These are phyloP conservation scores for Hippasteria phrygiana DNA, from an alignment of 53 echinoderm and acorn worm genomes.

Conservation along the genomic window DNA sequence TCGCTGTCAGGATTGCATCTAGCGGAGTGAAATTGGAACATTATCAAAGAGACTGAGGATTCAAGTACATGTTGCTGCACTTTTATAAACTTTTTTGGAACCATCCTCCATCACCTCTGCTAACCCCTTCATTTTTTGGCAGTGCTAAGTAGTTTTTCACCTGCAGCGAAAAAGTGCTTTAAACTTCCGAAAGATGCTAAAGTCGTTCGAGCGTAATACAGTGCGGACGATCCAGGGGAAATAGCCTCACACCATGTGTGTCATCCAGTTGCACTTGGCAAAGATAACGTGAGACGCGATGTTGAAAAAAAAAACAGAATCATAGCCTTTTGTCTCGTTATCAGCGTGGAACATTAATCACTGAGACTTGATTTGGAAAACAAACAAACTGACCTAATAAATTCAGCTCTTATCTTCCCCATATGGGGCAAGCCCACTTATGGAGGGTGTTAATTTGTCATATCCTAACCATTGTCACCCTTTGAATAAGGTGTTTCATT, in stretches of 20 bases:
- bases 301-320: conserved; percentile 23
- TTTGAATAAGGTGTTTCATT: conserved; percentile 22
- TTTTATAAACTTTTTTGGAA: neutral
- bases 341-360: conserved; percentile 32
- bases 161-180: neutral
- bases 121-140: neutral
- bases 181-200: neutral
- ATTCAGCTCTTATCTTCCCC: conserved; percentile 24
- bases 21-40: neutral
- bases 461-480: neutral
- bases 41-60: neutral
- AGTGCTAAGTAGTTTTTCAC: neutral
- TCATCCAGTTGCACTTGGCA: neutral
- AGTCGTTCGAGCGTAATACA: neutral
- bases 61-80: neutral
- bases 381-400: conserved; percentile 10
- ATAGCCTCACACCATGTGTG: neutral
- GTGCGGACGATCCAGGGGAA: neutral
- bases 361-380: conserved; percentile 9
- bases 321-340: conserved; percentile 20
- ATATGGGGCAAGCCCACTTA: conserved; percentile 9
- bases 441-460: conserved; percentile 47
- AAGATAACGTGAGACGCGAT: neutral
- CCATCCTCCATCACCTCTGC: neutral
- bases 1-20: neutral